Evolutionary conservation across 1,140 invertebrate species (phyloP).

Genomic region (Tetragonula clypearis): DNA sequence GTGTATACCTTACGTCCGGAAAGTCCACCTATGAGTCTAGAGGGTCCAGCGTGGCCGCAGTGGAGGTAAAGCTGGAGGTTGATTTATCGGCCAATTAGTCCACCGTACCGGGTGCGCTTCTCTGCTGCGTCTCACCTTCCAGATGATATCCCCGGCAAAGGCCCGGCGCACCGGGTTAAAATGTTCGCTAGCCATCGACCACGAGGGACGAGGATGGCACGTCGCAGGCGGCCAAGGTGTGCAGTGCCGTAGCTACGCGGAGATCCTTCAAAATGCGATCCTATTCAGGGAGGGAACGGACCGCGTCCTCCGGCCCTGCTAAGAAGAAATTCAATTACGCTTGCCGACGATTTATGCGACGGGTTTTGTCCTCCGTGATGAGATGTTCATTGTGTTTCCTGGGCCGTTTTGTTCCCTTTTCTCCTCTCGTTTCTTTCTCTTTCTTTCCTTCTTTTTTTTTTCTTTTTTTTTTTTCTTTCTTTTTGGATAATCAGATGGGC

Average conservation of each 20-base stretch:
- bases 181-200: conserved; percentile 28
- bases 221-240: not conserved
- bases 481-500: not conserved
- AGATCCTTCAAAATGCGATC: conserved; percentile 38
- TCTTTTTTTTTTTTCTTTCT: not conserved
- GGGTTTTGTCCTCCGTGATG: not conserved
- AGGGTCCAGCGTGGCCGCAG: conserved; percentile 52
- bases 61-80: conserved; percentile 69
- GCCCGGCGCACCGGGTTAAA: conserved; percentile 65
- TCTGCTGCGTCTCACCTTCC: conserved; percentile 75
- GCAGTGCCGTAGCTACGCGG: conserved; percentile 55
- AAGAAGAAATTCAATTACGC: conserved; percentile 26
- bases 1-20: conserved; percentile 58
- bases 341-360: not conserved
- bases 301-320: not conserved
- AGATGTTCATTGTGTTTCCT: conserved; percentile 20
- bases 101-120: conserved; percentile 75
- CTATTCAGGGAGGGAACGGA: not conserved
- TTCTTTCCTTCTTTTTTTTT: not conserved
- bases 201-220: not conserved
- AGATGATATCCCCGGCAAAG: conserved; percentile 73
- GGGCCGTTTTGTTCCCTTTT: not conserved
- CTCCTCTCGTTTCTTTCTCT: not conserved
- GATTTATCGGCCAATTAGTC: conserved; percentile 78
- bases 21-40: conserved; percentile 63